phyloP scores from a whole-genome alignment of 2,888 invertebrate species.

The Cotesia congregata region DNA sequence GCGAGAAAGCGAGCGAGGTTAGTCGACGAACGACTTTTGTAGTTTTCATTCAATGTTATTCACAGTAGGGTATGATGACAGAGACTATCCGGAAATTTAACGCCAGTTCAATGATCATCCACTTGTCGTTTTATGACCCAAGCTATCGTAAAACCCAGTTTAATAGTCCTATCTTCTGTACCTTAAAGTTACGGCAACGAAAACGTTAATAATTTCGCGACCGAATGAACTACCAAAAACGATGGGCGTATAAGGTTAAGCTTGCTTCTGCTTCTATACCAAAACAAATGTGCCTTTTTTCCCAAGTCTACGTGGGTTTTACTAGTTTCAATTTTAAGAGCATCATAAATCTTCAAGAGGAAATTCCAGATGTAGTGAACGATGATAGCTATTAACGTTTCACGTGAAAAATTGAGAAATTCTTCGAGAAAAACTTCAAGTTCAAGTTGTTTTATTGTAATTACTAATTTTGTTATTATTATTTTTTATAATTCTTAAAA shows the following conservation, averaged over 20 bases:
- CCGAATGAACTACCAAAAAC: constrained; percentile 44
- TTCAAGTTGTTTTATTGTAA: no score
- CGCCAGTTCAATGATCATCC: constrained; percentile 60
- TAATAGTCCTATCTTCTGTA: constrained; percentile 38
- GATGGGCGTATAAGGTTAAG: constrained; percentile 21
- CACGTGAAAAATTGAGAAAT: neutral
- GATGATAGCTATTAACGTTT: constrained; percentile 2
- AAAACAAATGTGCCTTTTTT: constrained; percentile 11
- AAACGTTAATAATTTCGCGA: constrained; percentile 51
- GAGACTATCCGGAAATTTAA: constrained; percentile 48
- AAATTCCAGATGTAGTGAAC: constrained; percentile 11
- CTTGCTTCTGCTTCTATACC: constrained; percentile 28
- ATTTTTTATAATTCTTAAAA: neutral
- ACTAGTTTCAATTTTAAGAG: constrained; percentile 40
- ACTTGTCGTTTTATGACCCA: constrained; percentile 59
- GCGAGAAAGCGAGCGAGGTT: constrained; percentile 31
- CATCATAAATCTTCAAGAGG: constrained; percentile 37
- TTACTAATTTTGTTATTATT: no score
- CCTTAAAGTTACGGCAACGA: constrained; percentile 41
- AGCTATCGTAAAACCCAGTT: constrained; percentile 48
- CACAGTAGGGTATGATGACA: constrained; percentile 28
- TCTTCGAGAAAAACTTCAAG: neutral
- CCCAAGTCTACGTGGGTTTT: constrained; percentile 28
- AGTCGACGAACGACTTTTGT: constrained; percentile 52
- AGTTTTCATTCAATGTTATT: constrained; percentile 56